These are phyloP conservation scores for Sminthurides bifidus DNA, from an alignment of 1,140 invertebrate genomes.

Conservation along the genomic window DNA sequence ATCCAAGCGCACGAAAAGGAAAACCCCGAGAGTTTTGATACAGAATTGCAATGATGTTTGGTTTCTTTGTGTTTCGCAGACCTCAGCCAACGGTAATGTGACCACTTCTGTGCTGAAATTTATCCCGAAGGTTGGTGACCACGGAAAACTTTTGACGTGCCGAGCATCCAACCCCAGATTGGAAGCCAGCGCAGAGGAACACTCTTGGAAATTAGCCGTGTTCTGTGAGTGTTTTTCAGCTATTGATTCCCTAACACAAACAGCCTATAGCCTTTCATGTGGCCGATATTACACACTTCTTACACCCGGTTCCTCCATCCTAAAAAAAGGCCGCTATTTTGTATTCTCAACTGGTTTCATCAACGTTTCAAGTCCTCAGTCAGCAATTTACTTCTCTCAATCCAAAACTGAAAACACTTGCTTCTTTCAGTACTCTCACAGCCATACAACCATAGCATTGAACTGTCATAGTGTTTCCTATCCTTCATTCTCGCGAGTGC, in stretches of 20 bases:
- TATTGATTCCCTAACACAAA: too few species aligned
- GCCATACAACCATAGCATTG: conserved; percentile 2
- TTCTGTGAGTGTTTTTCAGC: conserved; percentile 27
- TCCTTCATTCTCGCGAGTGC: too few species aligned
- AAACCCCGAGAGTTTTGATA: neutral
- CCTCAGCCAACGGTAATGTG: conserved; percentile 31
- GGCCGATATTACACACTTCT: neutral
- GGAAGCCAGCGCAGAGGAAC: conserved; percentile 29
- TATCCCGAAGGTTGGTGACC: conserved; percentile 30
- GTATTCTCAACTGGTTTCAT: too few species aligned
- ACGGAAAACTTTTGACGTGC: conserved; percentile 29
- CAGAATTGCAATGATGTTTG: neutral
- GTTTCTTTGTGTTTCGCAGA: conserved; percentile 17
- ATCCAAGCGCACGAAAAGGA: neutral
- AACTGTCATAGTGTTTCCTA: too few species aligned
- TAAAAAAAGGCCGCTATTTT: too few species aligned
- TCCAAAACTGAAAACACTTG: too few species aligned
- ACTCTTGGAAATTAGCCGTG: conserved; percentile 32
- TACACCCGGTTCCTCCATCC: neutral
- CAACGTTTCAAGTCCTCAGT: too few species aligned
- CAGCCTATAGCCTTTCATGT: too few species aligned
- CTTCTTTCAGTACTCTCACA: too few species aligned
- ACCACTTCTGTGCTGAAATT: conserved; percentile 30
- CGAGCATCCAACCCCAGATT: conserved; percentile 26
- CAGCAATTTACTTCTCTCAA: too few species aligned